Conservation (phyloP, 2,888 invertebrate species). For the Phyllotreta cruciferae region DNA sequence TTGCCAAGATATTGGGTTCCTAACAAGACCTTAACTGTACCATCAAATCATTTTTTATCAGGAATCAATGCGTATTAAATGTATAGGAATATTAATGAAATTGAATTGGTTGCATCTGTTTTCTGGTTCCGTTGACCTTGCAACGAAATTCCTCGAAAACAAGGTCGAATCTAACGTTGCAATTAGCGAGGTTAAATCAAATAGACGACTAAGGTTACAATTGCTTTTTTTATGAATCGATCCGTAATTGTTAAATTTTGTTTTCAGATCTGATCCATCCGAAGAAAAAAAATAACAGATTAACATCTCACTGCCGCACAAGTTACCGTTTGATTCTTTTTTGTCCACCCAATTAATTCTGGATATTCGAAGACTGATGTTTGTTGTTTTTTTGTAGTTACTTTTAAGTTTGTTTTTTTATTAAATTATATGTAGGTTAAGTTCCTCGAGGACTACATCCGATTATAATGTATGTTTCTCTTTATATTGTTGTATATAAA, state of each 20-base stretch:
- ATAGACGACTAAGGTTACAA: conserved; percentile 47
- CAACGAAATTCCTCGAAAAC: conserved; percentile 38
- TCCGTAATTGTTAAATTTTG: conserved; percentile 41
- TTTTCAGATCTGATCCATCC: conserved; percentile 51
- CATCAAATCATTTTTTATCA: not conserved
- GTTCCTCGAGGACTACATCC: conserved; percentile 52
- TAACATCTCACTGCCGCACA: conserved; percentile 59
- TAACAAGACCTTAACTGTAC: conserved; percentile 1
- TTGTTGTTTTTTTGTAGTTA: conserved; percentile 59
- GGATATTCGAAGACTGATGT: conserved; percentile 61
- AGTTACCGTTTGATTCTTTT: conserved; percentile 60
- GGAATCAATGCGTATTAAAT: too few species aligned
- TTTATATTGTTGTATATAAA: conserved; percentile 34
- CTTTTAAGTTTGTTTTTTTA: conserved; percentile 57
- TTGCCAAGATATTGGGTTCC: conserved; percentile 23
- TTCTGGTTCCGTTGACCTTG: conserved; percentile 30
- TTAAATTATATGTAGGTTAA: conserved; percentile 61
- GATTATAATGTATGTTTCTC: conserved; percentile 32
- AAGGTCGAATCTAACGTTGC: conserved; percentile 40
- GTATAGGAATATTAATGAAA: too few species aligned
- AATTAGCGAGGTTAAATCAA: conserved; percentile 34
- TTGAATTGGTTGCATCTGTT: conserved; percentile 29
- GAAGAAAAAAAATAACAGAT: conserved; percentile 30
- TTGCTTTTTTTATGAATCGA: conserved; percentile 39
- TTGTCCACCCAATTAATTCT: conserved; percentile 52